Base-by-base conservation (phyloP, 2,113 vertebrate genomes). In the Leucopsar rothschildi region DNA sequence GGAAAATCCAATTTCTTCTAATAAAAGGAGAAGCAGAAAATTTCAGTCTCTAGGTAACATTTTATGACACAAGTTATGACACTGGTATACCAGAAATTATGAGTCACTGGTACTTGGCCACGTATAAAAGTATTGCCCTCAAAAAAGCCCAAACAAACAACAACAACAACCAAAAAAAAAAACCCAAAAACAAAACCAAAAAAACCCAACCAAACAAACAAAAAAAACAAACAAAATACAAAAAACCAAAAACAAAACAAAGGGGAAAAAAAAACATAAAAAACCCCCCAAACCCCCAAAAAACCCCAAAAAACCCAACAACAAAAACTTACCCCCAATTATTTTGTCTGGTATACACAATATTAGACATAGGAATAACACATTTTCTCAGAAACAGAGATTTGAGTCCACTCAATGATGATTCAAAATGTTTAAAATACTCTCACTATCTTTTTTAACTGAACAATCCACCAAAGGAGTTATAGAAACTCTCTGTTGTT, bases 301-400 rank as follows among this genome's bases (percentile, higher is more conserved):
- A 37, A 37, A 37, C 8, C 35, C 35, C 35, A 35, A 35, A 39
- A 39, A 39, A 39, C 10, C 10, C 39, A 39, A 6, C 49, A 20
- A 33, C 11, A 21, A 22, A 29, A 40, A 23, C 1, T 5, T 12
- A 24, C 2, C 1, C 5, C 2, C 0, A 31, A 33, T 40, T 52
- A 24, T 73, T 92, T 91, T 78, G 1, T 37, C 40, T 61, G 10
- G 17, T 81, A n/a, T 9, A 70, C 2, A 28, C 3, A 86, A 10
- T 9, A 42, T 68, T 50, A 78, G 4, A 15, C 7, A 45, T 68
- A 66, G 23, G 11, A 64, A 33, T 9, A 61, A 39, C 4, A 25
- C 3, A 10, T 89, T 73, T 66, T 31, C 33, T 70, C 27, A 75
- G n/a, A 71, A 70, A 47, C 6, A 45, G 49, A 35, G 11, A 66